These are phyloP conservation scores for Dioctria rufipes DNA, from an alignment of 2,888 invertebrate genomes.

Conservation along the genomic window DNA sequence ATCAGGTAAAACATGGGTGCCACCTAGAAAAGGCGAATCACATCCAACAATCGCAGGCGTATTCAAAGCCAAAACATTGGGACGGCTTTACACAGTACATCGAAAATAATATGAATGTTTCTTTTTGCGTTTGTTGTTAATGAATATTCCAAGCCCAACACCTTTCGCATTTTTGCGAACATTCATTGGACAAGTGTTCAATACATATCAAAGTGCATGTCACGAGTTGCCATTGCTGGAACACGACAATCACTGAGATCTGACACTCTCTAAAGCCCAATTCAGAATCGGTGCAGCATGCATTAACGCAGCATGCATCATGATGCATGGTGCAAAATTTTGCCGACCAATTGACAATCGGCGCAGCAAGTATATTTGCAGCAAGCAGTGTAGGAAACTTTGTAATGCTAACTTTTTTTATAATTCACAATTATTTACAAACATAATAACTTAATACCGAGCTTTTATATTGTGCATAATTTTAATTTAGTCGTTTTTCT, in stretches of 20 bases:
- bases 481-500: too few species aligned
- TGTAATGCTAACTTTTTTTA: too few species aligned
- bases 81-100: slow-evolving; percentile 23
- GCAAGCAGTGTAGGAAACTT: too few species aligned
- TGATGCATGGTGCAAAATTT: slow-evolving; percentile 59
- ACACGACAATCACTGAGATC: slow-evolving; percentile 53
- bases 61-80: background rate
- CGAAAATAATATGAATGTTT: slow-evolving; percentile 21
- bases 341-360: slow-evolving; percentile 54
- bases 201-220: slow-evolving; percentile 52
- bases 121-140: background rate
- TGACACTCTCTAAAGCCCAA: slow-evolving; percentile 57
- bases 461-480: too few species aligned
- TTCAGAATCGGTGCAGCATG: too few species aligned
- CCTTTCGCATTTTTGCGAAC: background rate
- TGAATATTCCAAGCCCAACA: slow-evolving; percentile 3
- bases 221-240: slow-evolving; percentile 10
- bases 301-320: slow-evolving; percentile 54
- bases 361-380: too few species aligned
- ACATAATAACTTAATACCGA: too few species aligned
- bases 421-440: too few species aligned
- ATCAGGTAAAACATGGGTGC: slow-evolving; percentile 1
- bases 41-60: background rate
- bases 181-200: slow-evolving; percentile 57
- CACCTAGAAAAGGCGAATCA: slow-evolving; percentile 8